Evolutionary conservation across 2,797 vertebrate species (phyloP).

Genomic region (Poeciliopsis infans): DNA sequence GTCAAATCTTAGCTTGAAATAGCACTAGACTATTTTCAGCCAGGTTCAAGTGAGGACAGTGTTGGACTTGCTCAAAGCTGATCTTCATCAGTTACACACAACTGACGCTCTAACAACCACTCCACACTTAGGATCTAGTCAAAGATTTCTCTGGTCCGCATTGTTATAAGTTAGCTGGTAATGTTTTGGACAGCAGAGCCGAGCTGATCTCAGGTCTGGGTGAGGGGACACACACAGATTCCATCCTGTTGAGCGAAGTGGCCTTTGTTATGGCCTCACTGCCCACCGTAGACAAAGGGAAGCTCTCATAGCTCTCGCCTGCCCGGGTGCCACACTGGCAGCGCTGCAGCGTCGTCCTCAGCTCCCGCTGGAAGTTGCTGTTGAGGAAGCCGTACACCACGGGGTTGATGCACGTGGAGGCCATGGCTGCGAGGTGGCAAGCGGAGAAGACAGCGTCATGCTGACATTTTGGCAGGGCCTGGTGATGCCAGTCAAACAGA

Average conservation of each 20-base stretch:
- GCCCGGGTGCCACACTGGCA: constrained; percentile 73
- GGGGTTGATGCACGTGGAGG: constrained; percentile 83
- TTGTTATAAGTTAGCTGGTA: constrained; percentile 35
- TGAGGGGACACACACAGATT: constrained; percentile 38
- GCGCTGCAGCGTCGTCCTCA: constrained; percentile 75
- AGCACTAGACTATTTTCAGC: background rate
- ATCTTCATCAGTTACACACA: background rate
- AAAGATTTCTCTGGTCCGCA: background rate
- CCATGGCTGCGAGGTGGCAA: constrained; percentile 83
- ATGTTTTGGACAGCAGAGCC: constrained; percentile 28
- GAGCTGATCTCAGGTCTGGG: constrained; percentile 42
- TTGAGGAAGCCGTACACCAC: constrained; percentile 86
- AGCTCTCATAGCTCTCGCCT: constrained; percentile 80
- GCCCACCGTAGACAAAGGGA: constrained; percentile 82
- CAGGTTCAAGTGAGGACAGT: background rate
- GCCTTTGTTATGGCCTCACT: constrained; percentile 81
- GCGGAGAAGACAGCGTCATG: constrained; percentile 84
- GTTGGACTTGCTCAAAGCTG: background rate
- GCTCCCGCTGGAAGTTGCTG: constrained; percentile 85
- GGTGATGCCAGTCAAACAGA: constrained; percentile 85
- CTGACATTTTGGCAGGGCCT: constrained; percentile 80
- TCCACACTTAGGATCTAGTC: background rate
- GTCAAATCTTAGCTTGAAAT: background rate
- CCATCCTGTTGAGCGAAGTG: constrained; percentile 70
- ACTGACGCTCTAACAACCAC: constrained; percentile 7